These are phyloP conservation scores for Palythoa heliodiscus DNA, from an alignment of 92 coral and sea anemone genomes.

Conservation along the genomic window DNA sequence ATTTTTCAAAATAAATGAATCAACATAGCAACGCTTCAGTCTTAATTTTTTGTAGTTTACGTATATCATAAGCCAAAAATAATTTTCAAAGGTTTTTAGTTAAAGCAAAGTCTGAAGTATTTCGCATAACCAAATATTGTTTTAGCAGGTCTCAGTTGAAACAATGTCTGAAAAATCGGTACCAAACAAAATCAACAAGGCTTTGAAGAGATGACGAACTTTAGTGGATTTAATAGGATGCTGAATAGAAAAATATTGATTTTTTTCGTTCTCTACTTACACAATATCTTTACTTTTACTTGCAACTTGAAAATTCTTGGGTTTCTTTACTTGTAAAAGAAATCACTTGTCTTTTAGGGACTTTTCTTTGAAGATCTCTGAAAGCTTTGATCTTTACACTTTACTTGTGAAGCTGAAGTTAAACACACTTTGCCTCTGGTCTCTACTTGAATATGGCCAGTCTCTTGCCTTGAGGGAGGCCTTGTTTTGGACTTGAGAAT, in stretches of 20 bases:
- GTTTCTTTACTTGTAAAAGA: slow-evolving; percentile 14
- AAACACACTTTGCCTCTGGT: slow-evolving; percentile 34
- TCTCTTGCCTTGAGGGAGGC: slow-evolving; percentile 42
- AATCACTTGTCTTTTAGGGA: slow-evolving; percentile 17
- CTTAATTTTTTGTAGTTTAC: neutral
- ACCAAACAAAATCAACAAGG: too few species aligned
- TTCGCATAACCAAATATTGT: too few species aligned
- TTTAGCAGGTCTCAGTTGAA: too few species aligned
- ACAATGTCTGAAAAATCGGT: too few species aligned
- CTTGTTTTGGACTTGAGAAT: slow-evolving; percentile 41
- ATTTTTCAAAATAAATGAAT: neutral
- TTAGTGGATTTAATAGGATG: neutral
- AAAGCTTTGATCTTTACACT: slow-evolving; percentile 47
- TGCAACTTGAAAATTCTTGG: slow-evolving; percentile 47
- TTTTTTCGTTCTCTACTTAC: neutral
- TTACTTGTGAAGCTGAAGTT: slow-evolving; percentile 34
- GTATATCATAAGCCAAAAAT: too few species aligned
- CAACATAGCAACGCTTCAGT: neutral
- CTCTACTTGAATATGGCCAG: slow-evolving; percentile 40
- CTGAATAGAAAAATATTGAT: neutral
- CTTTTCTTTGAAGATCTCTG: slow-evolving; percentile 36
- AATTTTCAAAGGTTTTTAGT: too few species aligned
- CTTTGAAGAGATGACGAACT: neutral
- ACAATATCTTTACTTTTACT: slow-evolving; percentile 43
- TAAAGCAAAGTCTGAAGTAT: too few species aligned